Base-by-base conservation (phyloP, 2,888 invertebrate species). In the Microplitis deprimator region DNA sequence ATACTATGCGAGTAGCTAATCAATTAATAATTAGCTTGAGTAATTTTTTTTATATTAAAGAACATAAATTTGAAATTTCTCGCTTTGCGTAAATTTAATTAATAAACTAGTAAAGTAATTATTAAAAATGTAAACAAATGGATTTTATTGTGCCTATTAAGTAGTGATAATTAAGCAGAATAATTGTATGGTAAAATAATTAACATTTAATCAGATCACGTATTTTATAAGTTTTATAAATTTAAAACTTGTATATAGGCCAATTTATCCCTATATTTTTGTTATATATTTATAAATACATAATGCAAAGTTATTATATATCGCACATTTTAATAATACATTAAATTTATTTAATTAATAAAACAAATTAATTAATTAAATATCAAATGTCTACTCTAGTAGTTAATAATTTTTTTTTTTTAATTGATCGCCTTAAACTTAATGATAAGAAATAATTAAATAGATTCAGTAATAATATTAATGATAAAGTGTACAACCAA, bases 181-280 rank as follows among this genome's bases (percentile, higher is more conserved):
- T 72, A 76, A 79, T 67, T 73, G 13, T 62, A 78, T 77, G 76
- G 70, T 72, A 74, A 77, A n/a, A 75, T 64, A 64, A 60, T 76
- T 77, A 72, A 76, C 73, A 74, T 73, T 65, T 50, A 75, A 39
- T 68, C 70, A 79, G 72, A 68, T 76, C 62, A 67, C 81, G 81
- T 84, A 84, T 86, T 84, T 85, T 85, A 70, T 81, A 81, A 79
- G 73, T 81, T 81, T 81, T 81, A 81, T 79, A 79, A 77, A 82
- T 77, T 50, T 79, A 78, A 61, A 83, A 86, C 85, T 83, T 88
- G 88, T 88, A 88, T 72, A 88, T 88, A 86, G 68, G 84, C 80
- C 85, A 83, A 85, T 85, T 84, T 77, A 50, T 50, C 79, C 86
- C 84, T 88, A 85, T 89, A 88, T 88, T 88, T 89, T 88, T 88